phyloP scores from a whole-genome alignment of 2,113 vertebrate genomes.

The Mystacornis crossleyi region DNA sequence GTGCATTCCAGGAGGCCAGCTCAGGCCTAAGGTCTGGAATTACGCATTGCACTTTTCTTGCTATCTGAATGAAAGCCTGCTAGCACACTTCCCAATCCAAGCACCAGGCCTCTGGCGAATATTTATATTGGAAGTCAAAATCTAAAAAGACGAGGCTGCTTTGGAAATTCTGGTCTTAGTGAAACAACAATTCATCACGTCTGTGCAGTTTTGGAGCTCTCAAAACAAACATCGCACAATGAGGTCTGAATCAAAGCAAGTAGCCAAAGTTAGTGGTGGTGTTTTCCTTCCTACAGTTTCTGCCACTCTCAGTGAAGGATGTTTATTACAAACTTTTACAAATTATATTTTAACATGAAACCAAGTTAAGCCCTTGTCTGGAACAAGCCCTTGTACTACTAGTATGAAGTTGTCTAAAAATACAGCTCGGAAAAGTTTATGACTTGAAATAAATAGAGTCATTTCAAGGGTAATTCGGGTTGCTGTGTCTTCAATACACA shows the following conservation, averaged over 20 bases:
- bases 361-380: conserved; percentile 31
- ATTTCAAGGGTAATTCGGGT: conserved; percentile 2
- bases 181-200: not conserved
- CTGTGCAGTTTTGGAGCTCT: not conserved
- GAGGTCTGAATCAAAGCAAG: conserved; percentile 8
- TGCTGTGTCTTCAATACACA: not conserved
- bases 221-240: not conserved
- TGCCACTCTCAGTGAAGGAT: not conserved
- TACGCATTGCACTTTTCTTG: not conserved
- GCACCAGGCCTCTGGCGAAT: not conserved
- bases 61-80: not conserved
- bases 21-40: not conserved
- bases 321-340: conserved; percentile 54
- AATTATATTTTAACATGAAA: conserved; percentile 56
- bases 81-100: not conserved
- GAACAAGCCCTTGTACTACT: not conserved
- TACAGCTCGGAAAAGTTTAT: not conserved
- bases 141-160: not conserved
- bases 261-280: not conserved
- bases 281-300: conserved; percentile 25
- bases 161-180: conserved; percentile 4
- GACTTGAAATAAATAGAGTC: not conserved
- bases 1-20: not conserved
- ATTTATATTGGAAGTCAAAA: conserved; percentile 13
- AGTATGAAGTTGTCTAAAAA: conserved; percentile 1